phyloP scores from a whole-genome alignment of 1,140 invertebrate species.

The Penaeus japonicus region DNA sequence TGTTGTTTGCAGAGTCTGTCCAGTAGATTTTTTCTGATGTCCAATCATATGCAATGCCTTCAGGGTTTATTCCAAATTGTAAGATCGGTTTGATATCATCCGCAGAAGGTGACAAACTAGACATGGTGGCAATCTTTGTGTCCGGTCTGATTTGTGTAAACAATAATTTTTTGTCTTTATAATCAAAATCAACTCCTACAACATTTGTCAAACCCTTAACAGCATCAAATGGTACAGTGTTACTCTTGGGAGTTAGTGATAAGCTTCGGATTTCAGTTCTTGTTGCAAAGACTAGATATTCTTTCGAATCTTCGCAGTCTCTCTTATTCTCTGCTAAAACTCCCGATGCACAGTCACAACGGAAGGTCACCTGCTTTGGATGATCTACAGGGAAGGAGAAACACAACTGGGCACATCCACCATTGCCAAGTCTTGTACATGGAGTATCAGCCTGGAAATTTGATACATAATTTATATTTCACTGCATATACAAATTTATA shows the following conservation, averaged over 20 bases:
- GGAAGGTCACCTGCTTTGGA: conserved; percentile 67
- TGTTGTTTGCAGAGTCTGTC: conserved; percentile 94
- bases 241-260: conserved; percentile 81
- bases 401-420: conserved; percentile 92
- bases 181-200: conserved; percentile 96
- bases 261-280: conserved; percentile 89
- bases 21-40: conserved; percentile 96
- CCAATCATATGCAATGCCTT: conserved; percentile 97
- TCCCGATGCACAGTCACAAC: conserved; percentile 92
- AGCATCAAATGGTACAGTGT: conserved; percentile 83
- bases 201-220: conserved; percentile 86
- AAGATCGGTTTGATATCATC: conserved; percentile 60
- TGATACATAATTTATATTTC: not conserved
- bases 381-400: conserved; percentile 80
- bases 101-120: conserved; percentile 64
- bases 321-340: conserved; percentile 71
- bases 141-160: conserved; percentile 92
- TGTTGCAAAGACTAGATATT: conserved; percentile 91
- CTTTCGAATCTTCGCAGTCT: conserved; percentile 80
- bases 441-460: conserved; percentile 73
- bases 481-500: not conserved
- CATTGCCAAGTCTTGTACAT: conserved; percentile 76
- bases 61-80: conserved; percentile 84
- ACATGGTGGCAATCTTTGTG: conserved; percentile 84
- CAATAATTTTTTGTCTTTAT: conserved; percentile 82